Evolutionary conservation across 2,797 vertebrate species (phyloP).

Genomic region (Melopsittacus undulatus): DNA sequence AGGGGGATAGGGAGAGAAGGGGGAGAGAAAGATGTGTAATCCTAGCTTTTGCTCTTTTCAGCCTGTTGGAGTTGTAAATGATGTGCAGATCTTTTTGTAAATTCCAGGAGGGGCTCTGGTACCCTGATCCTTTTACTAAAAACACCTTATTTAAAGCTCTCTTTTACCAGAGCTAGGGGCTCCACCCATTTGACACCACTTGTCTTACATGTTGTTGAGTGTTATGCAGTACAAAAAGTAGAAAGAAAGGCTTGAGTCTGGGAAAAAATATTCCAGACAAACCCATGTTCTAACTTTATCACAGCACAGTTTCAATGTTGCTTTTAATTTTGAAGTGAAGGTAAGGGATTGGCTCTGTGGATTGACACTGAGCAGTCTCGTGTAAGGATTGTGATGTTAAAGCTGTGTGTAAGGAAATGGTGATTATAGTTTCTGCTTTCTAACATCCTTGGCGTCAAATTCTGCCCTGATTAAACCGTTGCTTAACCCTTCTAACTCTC

Average conservation of each 20-base stretch:
- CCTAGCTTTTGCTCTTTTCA: neutral
- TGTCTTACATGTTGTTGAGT: neutral
- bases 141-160: neutral
- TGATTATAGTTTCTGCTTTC: conserved; percentile 54
- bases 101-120: neutral
- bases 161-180: neutral
- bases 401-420: neutral
- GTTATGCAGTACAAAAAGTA: neutral
- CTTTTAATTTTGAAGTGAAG: neutral
- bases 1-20: too few species aligned
- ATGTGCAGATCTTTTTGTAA: neutral
- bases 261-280: neutral
- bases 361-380: neutral
- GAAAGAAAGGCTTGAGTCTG: neutral
- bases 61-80: neutral
- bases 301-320: neutral
- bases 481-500: conserved; percentile 7
- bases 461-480: conserved; percentile 2
- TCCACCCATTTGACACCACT: neutral
- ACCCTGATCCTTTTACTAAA: neutral
- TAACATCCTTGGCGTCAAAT: neutral
- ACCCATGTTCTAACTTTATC: neutral
- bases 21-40: neutral
- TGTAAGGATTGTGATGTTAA: neutral
- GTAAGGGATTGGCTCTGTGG: neutral